Base-by-base conservation (phyloP, 2,888 invertebrate species). In the Iphiclides podalirius region DNA sequence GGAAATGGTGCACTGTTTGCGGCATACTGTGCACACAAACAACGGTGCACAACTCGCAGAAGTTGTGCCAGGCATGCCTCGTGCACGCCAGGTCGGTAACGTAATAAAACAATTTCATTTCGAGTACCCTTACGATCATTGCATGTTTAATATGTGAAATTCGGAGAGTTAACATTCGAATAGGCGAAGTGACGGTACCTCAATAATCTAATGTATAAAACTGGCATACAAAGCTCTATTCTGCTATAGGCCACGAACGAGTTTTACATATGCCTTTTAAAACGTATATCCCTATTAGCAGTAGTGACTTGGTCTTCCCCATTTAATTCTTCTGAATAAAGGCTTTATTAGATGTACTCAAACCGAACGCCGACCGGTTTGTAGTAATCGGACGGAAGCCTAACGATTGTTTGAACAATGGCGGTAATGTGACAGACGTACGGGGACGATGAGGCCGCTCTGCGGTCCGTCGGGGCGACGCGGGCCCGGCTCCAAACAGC, bases 381-480 rank as follows among this genome's bases (percentile, higher is more conserved):
- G n/a, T n/a, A n/a, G n/a, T n/a, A n/a, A n/a, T n/a, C n/a, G n/a
- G n/a, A n/a, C n/a, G n/a, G n/a, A n/a, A n/a, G n/a, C n/a, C n/a
- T n/a, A n/a, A n/a, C n/a, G n/a, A n/a, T n/a, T n/a, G n/a, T n/a
- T n/a, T n/a, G n/a, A n/a, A n/a, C n/a, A n/a, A n/a, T 20, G 20
- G 20, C 20, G 78, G 78, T 83, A 63, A 71, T 86, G 79, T 80
- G 79, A 75, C 89, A 95, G 95, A 92, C 94, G 94, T 72, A 95
- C 94, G 73, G 95, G 95, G 69, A 90, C 91, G 74, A 92, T 93
- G 89, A 91, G 95, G 71, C 95, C 95, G 70, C 93, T 94, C 71
- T 93, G 94, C 75, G 95, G 95, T 64, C 94, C 92, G 55, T 80
- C 89, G 62, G 87, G 92, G 63, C 86, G 91, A 62, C 89, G 90